Base-by-base conservation (phyloP, 2,888 invertebrate genomes). In the Campoplex capitator region DNA sequence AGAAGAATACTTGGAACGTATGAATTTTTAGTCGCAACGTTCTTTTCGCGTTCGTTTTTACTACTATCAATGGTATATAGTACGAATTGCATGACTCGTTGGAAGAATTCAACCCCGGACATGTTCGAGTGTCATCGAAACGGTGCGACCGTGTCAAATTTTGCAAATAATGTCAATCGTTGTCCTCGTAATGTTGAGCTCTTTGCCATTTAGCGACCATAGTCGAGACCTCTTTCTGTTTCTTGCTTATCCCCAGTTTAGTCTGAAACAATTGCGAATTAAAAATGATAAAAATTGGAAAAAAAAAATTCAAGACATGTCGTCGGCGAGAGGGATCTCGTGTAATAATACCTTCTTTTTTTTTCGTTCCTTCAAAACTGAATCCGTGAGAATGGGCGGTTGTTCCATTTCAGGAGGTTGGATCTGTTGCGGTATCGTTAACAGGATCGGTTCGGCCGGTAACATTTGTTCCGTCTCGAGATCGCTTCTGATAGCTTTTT, bases 151-250 rank as follows among this genome's bases (percentile, higher is more conserved):
- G 70, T 67, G 51, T 23, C 42, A 81, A 71, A 76, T 23, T 18
- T 58, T 32, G 70, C 62, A 48, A 79, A 75, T 78, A 81, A 82
- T 87, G 23, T 88, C 51, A 89, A 83, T 89, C 85, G 77, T 85
- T 86, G 67, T 87, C 88, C 65, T 89, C 85, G 76, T 88, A 89
- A 32, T 96, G 95, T 92, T 97, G 96, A 67, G 96, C 96, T 91
- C 96, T 96, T 93, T 97, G 96, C 97, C 97, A 97, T 90, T 97
- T 97, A 79, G 96, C 96, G 0, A 97, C 97, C 92, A 97, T 95
- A 67, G 96, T 96, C 2, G 96, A 96, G 48, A 97, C 96, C 86
- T 96, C 96, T 92, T 97, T 97, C 92, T 96, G 97, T 93, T 97
- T 97, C 94, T 97, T 95, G 6, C 96, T 95, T 62, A 96, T 94